A percentile compares a stretch with the other conserved stretches of the same genome.
These are phyloP conservation scores for Cydia fagiglandana DNA, from an alignment of 1,140 invertebrate species.

Conservation along the genomic window DNA sequence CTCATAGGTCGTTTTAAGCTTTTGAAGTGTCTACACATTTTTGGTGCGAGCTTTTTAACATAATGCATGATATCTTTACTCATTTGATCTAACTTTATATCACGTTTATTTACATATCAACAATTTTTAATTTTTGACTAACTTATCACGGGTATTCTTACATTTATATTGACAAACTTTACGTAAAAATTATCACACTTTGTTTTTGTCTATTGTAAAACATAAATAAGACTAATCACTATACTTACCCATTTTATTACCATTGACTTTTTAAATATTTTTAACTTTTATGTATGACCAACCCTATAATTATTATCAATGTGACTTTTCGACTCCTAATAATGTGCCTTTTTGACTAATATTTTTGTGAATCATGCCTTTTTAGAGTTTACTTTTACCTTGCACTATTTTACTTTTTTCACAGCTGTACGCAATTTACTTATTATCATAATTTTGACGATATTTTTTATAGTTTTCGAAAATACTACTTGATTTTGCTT, in stretches of 20 bases:
- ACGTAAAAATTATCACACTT: not conserved
- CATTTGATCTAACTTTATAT: not conserved
- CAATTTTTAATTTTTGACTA: not conserved
- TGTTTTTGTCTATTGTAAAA: not conserved
- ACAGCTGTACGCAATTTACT: conserved; percentile 22
- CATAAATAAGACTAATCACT: not conserved
- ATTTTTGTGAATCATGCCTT: not conserved
- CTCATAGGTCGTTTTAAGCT: no score
- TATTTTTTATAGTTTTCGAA: no score
- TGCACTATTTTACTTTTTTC: not conserved
- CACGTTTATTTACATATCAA: not conserved
- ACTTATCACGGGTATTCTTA: not conserved
- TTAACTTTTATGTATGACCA: not conserved
- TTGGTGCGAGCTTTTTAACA: not conserved
- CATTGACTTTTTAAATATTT: not conserved
- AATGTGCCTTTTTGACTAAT: not conserved
- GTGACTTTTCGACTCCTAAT: not conserved
- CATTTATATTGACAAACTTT: not conserved
- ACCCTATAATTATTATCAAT: not conserved
- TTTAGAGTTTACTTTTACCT: not conserved
- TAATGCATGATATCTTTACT: not conserved
- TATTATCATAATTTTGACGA: not conserved
- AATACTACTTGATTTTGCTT: no score
- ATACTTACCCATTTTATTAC: not conserved
- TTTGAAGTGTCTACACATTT: no score